Conservation (phyloP, 2,113 vertebrate species). For the Hiodon tergisus region DNA sequence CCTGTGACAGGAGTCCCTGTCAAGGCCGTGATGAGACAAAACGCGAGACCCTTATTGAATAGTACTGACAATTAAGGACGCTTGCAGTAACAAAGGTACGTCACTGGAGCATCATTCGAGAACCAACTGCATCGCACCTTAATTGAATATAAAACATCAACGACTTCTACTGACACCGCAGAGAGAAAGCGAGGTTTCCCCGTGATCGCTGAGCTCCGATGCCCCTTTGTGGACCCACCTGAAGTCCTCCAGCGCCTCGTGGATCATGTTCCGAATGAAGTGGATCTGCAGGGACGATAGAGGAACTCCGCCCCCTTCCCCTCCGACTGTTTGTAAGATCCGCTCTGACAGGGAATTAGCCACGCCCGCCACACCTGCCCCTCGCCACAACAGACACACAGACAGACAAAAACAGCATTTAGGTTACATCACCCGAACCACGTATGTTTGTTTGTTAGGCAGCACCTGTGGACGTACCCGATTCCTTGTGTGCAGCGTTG, state of each 20-base stretch:
- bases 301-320: slow-evolving; percentile 68
- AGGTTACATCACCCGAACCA: not conserved
- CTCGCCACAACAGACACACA: not conserved
- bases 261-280: slow-evolving; percentile 95
- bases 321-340: slow-evolving; percentile 59
- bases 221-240: slow-evolving; percentile 59
- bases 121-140: no score
- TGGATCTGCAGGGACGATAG: slow-evolving; percentile 83
- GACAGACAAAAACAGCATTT: not conserved
- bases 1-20: slow-evolving; percentile 82
- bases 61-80: not conserved
- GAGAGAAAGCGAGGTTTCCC: no score
- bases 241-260: slow-evolving; percentile 89
- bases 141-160: no score
- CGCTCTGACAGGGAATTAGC: slow-evolving; percentile 21
- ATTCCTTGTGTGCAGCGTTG: slow-evolving; percentile 36
- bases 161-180: no score
- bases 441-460: not conserved
- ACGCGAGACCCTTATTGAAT: no score
- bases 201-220: no score
- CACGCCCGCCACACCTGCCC: no score
- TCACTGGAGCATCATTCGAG: not conserved
- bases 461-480: not conserved
- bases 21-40: slow-evolving; percentile 18
- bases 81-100: not conserved